Evolutionary conservation across 2,113 vertebrate genomes (phyloP).

Genomic region (Pseudopipra pipra): DNA sequence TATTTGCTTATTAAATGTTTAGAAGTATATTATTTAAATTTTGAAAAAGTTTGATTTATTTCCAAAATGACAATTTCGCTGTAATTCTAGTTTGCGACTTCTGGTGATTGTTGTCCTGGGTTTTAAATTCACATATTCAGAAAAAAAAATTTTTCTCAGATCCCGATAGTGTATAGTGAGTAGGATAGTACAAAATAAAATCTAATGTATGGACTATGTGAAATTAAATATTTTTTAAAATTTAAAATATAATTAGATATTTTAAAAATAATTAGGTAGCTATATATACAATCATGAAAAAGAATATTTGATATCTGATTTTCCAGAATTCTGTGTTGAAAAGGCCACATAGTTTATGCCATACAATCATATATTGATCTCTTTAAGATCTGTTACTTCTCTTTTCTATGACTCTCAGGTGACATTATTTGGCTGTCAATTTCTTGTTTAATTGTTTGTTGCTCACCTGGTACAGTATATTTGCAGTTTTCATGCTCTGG

Average conservation of each 20-base stretch:
- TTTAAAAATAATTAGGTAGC: background rate
- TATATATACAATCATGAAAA: background rate
- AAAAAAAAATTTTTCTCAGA: background rate
- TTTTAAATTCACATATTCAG: background rate
- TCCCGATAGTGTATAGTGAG: background rate
- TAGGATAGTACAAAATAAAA: background rate
- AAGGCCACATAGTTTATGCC: background rate
- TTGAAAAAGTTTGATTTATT: background rate
- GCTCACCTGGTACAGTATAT: background rate
- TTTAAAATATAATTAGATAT: background rate
- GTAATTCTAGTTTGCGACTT: background rate
- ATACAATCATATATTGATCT: background rate
- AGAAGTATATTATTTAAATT: background rate
- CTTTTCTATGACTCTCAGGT: fast-evolving
- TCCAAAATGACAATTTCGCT: background rate
- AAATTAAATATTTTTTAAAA: background rate
- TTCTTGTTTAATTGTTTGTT: background rate
- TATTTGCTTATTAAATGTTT: background rate
- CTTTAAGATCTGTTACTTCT: background rate
- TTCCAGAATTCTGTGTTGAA: background rate
- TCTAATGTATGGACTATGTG: background rate
- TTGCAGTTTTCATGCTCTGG: background rate
- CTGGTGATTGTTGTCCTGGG: background rate
- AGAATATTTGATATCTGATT: background rate
- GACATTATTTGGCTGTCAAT: background rate